Evolutionary conservation across 2,113 vertebrate species (phyloP).

Genomic region (Syngnathus floridae): DNA sequence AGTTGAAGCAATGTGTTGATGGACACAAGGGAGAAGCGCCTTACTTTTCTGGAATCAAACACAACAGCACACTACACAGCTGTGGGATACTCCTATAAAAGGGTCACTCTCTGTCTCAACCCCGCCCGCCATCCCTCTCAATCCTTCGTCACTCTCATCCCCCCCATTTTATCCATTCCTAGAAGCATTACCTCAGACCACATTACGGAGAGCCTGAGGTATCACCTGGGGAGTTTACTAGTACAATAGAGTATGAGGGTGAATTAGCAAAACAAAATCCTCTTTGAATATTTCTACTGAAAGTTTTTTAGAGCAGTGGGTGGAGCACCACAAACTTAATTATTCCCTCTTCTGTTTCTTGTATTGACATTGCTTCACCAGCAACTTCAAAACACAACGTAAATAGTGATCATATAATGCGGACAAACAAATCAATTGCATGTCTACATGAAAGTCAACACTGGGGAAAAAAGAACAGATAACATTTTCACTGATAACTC

Average conservation of each 20-base stretch:
- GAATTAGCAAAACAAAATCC: conserved; percentile 10
- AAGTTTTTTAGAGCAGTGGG: conserved; percentile 37
- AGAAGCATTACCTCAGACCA: conserved; percentile 56
- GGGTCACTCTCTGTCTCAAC: conserved; percentile 15
- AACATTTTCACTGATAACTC: conserved; percentile 5
- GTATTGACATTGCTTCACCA: conserved; percentile 18
- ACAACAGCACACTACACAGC: conserved; percentile 52
- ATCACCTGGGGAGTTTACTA: conserved; percentile 48
- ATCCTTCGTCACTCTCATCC: conserved; percentile 21
- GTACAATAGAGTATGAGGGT: neutral
- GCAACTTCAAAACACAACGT: conserved; percentile 11
- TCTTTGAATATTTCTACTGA: conserved; percentile 22
- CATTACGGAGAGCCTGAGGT: conserved; percentile 40
- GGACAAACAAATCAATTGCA: conserved; percentile 11
- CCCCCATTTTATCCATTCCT: conserved; percentile 36
- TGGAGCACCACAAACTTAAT: conserved; percentile 33
- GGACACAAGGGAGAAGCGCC: conserved; percentile 31
- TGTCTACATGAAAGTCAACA: neutral
- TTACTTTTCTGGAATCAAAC: conserved; percentile 44
- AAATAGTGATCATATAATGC: neutral
- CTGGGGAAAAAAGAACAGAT: neutral
- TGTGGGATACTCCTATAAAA: conserved; percentile 36
- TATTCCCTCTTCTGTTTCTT: conserved; percentile 8
- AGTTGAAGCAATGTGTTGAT: conserved; percentile 33
- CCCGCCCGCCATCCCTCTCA: conserved; percentile 6